Percentiles rank a stretch among this genome's conserved stretches.
Conservation (phyloP, 2,888 invertebrate species). For the Aphodius sticticus region DNA sequence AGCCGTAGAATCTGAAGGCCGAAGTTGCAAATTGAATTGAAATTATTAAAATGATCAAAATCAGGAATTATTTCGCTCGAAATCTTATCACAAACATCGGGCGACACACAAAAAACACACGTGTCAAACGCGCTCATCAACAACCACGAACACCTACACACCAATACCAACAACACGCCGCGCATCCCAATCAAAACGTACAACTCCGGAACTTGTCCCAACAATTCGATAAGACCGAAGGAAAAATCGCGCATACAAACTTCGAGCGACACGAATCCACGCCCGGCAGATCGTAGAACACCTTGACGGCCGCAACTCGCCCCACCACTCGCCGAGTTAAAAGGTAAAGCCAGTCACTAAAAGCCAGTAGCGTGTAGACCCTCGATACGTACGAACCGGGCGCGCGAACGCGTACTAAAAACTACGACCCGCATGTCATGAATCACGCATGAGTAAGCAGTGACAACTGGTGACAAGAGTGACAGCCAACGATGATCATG, state of each 20-base stretch:
- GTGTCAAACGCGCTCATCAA: neutral
- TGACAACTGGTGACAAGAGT: constrained; percentile 6
- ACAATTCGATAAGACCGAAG: neutral
- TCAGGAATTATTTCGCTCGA: no score
- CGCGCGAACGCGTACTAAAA: constrained; percentile 7
- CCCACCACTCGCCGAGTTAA: constrained; percentile 35
- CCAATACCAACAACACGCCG: neutral
- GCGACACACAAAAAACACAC: neutral
- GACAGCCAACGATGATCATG: constrained; percentile 44
- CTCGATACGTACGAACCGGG: constrained; percentile 14
- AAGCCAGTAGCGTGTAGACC: constrained; percentile 27
- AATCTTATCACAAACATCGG: no score
- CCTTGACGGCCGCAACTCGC: constrained; percentile 24
- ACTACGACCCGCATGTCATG: constrained; percentile 32
- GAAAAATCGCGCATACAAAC: neutral
- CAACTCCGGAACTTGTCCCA: neutral
- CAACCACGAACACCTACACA: neutral
- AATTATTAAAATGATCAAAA: no score
- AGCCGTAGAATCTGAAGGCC: no score
- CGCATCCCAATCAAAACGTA: neutral
- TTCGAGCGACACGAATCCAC: neutral
- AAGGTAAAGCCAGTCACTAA: constrained; percentile 35
- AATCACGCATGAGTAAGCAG: constrained; percentile 40
- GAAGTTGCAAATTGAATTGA: no score
- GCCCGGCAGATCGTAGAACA: neutral